Conservation (phyloP, 2,888 invertebrate genomes). For the Apodemia hepburni region DNA sequence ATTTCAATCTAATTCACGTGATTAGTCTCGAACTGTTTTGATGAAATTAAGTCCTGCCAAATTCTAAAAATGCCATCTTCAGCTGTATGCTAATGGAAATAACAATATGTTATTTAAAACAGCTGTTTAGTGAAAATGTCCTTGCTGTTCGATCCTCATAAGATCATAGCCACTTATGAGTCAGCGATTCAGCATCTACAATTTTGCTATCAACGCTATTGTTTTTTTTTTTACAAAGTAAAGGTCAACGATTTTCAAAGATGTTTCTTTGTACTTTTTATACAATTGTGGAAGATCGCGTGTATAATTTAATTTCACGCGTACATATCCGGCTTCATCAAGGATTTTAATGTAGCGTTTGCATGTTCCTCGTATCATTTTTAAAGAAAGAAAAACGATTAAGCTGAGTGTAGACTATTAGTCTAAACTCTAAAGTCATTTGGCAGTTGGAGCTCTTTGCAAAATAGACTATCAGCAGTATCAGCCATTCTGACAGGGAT, state of each 20-base stretch:
- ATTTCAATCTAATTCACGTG: too few species aligned
- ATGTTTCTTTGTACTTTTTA: background rate
- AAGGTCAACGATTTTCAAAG: background rate
- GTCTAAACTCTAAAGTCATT: too few species aligned
- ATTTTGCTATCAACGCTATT: constrained; percentile 28
- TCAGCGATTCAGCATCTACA: constrained; percentile 43
- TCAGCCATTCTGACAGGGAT: too few species aligned
- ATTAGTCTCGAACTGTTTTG: too few species aligned
- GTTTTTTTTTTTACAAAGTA: constrained; percentile 21
- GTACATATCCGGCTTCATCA: background rate
- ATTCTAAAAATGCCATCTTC: too few species aligned
- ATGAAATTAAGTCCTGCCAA: too few species aligned
- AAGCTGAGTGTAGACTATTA: too few species aligned
- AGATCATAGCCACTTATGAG: constrained; percentile 39
- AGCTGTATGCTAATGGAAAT: background rate
- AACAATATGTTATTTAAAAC: background rate
- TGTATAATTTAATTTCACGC: constrained; percentile 7
- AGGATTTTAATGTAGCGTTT: constrained; percentile 1
- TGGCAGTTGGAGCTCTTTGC: too few species aligned
- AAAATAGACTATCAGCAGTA: too few species aligned
- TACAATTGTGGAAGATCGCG: background rate
- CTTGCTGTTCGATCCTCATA: background rate
- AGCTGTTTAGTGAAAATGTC: background rate
- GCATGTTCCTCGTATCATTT: background rate
- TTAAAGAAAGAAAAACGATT: too few species aligned